Evolutionary conservation across 2,113 vertebrate genomes (phyloP).

Genomic region (Xiphophorus maculatus): DNA sequence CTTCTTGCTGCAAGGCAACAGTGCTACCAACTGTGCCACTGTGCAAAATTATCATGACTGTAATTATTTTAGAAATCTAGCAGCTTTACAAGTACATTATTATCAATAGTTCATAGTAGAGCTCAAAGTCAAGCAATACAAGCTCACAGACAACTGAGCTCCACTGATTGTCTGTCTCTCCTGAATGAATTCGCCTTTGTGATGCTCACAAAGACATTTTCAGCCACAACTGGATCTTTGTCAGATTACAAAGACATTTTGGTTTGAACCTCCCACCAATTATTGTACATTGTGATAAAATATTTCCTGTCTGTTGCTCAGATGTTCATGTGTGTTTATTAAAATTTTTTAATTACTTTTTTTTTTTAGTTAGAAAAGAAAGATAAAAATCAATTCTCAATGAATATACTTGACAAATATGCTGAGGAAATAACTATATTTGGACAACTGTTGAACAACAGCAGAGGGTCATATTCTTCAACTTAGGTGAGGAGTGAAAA

Average conservation of each 20-base stretch:
- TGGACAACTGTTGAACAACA: not conserved
- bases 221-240: slow-evolving; percentile 5
- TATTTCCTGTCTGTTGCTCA: not conserved
- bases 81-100: not conserved
- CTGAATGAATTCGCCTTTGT: not conserved
- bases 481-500: not conserved
- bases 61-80: not conserved
- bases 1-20: too few species aligned
- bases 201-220: slow-evolving; percentile 1
- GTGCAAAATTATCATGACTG: not conserved
- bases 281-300: not conserved
- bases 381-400: not conserved
- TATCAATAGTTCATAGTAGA: slow-evolving; percentile 4
- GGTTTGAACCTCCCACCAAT: slow-evolving; percentile 15
- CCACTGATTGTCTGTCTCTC: not conserved
- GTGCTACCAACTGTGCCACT: too few species aligned
- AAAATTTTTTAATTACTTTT: not conserved
- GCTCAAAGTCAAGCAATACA: not conserved
- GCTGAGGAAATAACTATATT: not conserved
- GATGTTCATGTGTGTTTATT: not conserved
- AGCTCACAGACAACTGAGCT: not conserved
- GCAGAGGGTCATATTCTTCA: not conserved
- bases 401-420: not conserved
- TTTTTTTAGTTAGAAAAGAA: not conserved
- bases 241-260: slow-evolving; percentile 7